Conservation (phyloP, 2,797 vertebrate genomes). For the Gastrophryne carolinensis region DNA sequence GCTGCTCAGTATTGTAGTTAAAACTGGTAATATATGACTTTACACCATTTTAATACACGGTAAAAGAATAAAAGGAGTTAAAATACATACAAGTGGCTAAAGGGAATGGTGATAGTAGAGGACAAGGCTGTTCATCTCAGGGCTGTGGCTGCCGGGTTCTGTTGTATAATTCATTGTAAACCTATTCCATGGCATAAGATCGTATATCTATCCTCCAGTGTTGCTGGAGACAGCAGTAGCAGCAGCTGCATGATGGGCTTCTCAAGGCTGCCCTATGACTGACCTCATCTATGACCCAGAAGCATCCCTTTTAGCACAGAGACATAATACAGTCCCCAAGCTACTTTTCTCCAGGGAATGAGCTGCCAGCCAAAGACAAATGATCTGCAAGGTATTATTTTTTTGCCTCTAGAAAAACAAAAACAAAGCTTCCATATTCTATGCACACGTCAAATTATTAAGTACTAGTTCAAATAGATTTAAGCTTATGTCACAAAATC, state of each 20-base stretch:
- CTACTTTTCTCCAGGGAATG: constrained; percentile 30
- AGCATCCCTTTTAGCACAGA: constrained; percentile 45
- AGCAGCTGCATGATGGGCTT: constrained; percentile 39
- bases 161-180: constrained; percentile 40
- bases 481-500: not conserved
- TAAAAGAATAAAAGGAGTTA: not conserved
- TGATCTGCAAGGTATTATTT: constrained; percentile 14
- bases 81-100: not conserved
- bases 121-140: constrained; percentile 9
- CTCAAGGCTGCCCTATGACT: constrained; percentile 43
- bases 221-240: constrained; percentile 28
- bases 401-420: not conserved
- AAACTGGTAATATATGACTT: not conserved
- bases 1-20: too few species aligned
- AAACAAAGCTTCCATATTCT: not conserved
- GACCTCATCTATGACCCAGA: constrained; percentile 49
- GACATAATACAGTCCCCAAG: constrained; percentile 41
- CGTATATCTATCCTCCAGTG: constrained; percentile 22
- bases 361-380: constrained; percentile 33
- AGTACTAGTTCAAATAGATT: not conserved
- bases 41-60: not conserved
- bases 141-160: not conserved
- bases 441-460: not conserved
- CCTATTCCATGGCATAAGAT: constrained; percentile 36
- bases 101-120: constrained; percentile 1